Evolutionary conservation across 2,113 vertebrate genomes (phyloP).

Genomic region (Phainopepla nitens): DNA sequence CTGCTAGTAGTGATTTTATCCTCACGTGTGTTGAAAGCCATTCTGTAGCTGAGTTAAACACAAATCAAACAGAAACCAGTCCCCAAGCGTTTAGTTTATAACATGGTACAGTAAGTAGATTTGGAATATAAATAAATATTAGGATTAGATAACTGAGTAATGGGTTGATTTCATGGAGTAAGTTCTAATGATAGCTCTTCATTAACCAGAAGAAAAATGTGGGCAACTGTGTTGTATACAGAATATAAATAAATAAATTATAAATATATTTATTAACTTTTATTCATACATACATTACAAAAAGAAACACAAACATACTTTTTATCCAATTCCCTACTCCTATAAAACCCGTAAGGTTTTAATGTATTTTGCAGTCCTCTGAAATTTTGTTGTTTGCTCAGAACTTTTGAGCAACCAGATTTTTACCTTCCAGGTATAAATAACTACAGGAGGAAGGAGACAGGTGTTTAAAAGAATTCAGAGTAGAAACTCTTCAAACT

Average conservation of each 20-base stretch:
- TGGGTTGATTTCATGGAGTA: neutral
- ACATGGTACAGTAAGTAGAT: neutral
- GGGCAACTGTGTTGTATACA: neutral
- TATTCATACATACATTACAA: neutral
- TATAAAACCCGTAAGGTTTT: neutral
- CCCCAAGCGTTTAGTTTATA: neutral
- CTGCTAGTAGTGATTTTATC: neutral
- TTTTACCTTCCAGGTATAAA: conserved; percentile 8
- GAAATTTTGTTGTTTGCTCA: neutral
- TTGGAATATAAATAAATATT: neutral
- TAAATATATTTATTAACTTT: neutral
- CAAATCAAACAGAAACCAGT: neutral
- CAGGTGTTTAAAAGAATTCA: conserved; percentile 17
- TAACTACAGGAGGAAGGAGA: neutral
- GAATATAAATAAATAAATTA: neutral
- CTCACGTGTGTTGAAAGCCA: rapidly evolving
- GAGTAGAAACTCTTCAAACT: neutral
- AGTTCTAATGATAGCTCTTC: neutral
- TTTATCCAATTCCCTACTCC: neutral
- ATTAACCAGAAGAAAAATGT: neutral
- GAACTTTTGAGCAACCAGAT: neutral
- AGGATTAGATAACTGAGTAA: neutral
- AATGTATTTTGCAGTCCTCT: neutral
- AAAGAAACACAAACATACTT: neutral
- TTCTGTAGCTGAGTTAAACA: neutral